Conservation (phyloP, 2,113 vertebrate species). For the Silurus glanis region DNA sequence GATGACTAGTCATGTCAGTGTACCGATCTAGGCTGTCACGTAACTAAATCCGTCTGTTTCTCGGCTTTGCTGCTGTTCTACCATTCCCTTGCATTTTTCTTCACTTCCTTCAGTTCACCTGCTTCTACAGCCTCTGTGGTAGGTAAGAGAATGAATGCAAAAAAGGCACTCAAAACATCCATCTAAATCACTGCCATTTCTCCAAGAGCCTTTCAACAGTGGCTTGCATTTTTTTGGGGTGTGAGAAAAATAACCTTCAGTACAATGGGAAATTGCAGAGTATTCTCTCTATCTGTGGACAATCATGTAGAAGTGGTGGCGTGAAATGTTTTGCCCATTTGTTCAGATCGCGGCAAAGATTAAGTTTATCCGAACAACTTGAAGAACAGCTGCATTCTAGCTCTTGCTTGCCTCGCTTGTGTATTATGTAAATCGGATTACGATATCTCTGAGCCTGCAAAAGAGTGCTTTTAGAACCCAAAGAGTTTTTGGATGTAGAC, state of each 20-base stretch:
- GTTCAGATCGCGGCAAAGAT: conserved; percentile 5
- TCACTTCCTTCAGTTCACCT: conserved; percentile 30
- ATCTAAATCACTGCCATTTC: conserved; percentile 65
- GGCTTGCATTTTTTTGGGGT: conserved; percentile 60
- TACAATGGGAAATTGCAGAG: conserved; percentile 44
- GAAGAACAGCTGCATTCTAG: conserved; percentile 21
- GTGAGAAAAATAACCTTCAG: conserved; percentile 52
- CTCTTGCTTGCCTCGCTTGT: background rate
- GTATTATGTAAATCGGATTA: conserved; percentile 26
- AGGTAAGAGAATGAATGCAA: conserved; percentile 59
- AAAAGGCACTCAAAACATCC: conserved; percentile 50
- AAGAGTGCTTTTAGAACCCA: background rate
- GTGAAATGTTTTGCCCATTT: conserved; percentile 42
- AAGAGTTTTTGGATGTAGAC: background rate
- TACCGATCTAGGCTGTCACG: conserved; percentile 54
- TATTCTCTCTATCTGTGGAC: conserved; percentile 58
- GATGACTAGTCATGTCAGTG: conserved; percentile 52
- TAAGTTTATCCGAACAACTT: conserved; percentile 13
- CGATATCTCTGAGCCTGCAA: background rate
- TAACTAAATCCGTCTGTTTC: conserved; percentile 59
- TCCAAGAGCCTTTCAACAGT: conserved; percentile 62
- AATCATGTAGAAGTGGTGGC: conserved; percentile 54
- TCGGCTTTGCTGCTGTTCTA: conserved; percentile 48
- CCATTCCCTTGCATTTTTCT: conserved; percentile 39
- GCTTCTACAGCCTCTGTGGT: conserved; percentile 61